Evolutionary conservation across 2,888 invertebrate species (phyloP).

Genomic region (Ennomos erosarius): DNA sequence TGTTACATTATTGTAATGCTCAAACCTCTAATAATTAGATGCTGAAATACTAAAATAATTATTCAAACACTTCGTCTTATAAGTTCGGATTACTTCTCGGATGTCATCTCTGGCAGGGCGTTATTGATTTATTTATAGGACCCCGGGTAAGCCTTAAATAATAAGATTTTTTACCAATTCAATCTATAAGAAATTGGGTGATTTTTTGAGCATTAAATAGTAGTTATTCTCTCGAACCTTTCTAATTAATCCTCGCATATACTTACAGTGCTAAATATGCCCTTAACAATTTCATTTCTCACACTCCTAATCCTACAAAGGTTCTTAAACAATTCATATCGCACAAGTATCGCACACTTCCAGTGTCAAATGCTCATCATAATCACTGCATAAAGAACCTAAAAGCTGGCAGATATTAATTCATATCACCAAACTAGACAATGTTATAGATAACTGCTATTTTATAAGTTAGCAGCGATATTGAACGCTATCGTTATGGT

Average conservation of each 20-base stretch:
- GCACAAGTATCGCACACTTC: constrained; percentile 73
- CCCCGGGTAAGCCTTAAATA: no score
- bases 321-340: constrained; percentile 54
- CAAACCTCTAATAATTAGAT: no score
- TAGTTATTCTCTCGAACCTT: not conserved
- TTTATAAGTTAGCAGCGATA: constrained; percentile 1
- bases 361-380: constrained; percentile 71
- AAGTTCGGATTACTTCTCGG: no score
- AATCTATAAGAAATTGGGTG: no score
- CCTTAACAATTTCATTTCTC: constrained; percentile 26
- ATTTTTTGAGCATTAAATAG: no score
- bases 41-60: no score
- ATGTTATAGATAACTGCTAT: not conserved
- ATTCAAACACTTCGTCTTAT: no score
- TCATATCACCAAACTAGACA: constrained; percentile 50
- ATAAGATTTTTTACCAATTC: no score
- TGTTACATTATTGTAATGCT: no score
- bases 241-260: constrained; percentile 18
- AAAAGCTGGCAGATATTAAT: constrained; percentile 74
- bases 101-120: no score
- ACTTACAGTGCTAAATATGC: constrained; percentile 19
- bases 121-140: no score
- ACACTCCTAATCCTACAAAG: constrained; percentile 63
- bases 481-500: not conserved
- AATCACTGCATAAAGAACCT: constrained; percentile 57